Base-by-base conservation (phyloP, 2,113 vertebrate genomes). In the Rhinoderma darwinii region DNA sequence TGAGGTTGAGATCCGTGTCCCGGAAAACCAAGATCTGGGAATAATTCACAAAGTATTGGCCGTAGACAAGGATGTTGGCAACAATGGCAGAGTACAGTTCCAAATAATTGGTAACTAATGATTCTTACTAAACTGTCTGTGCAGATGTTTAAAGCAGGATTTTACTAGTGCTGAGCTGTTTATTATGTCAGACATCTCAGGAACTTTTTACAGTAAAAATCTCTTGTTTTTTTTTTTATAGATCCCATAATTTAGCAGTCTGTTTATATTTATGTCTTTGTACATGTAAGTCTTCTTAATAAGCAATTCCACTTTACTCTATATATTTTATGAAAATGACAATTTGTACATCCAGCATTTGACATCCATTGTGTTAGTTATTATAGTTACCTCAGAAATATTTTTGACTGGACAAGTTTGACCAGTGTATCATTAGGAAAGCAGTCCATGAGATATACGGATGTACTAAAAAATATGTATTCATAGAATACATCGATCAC, bases 11-110 rank as follows among this genome's bases (percentile, higher is more conserved):
- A 92, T 98, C 68, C 88, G 85, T 85, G 88, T 99, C 88, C 93
- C 94, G 54, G 97, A 99, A 90, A 99, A 99, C 91, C 95, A 95
- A 44, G 91, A 93, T 9, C 95, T 95, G 17, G 93, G 93, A 74
- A 56, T 94, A 0, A 3, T 97, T 86, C 94, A 95, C 51, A 89
- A 94, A 5, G 73, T 91, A 15, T 87, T 75, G 89, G 96, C 97
- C 84, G 92, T 90, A 1, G 98, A 98, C 90, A 90, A 91, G 86
- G 98, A 99, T 89, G 87, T 91, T 18, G 95, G 92, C 27, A 90
- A 88, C 77, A 98, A 99, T 0, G 94, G 96, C 89, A 94, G 91
- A 3, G 83, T 98, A 59, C 91, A 88, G 72, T 98, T 96, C 89
- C 91, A 91, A 83, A 94, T 98, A 90, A 86, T 93, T 79, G 95